These are phyloP conservation scores for Drosophila pseudotakahashii DNA, from an alignment of 2,888 invertebrate genomes.

Conservation along the genomic window DNA sequence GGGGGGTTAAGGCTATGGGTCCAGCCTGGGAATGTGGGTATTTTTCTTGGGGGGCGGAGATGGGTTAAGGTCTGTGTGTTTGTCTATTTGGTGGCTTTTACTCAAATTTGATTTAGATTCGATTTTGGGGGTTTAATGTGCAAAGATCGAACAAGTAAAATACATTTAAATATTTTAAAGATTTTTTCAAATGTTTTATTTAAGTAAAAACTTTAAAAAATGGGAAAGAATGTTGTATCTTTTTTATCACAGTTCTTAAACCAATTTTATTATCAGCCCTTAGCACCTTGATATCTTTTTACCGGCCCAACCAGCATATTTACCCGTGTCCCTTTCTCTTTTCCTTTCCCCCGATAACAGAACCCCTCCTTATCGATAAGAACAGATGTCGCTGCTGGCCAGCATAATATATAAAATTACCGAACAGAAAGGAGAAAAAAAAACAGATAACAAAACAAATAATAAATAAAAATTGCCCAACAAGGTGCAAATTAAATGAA, in stretches of 20 bases:
- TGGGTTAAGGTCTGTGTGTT: constrained; percentile 8
- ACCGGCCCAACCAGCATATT: constrained; percentile 13
- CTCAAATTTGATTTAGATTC: constrained; percentile 37
- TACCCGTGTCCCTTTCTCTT: background rate
- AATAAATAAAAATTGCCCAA: constrained; percentile 63
- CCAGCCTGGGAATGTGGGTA: constrained; percentile 24
- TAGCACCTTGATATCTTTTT: background rate
- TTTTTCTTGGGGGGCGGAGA: background rate
- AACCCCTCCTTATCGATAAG: constrained; percentile 6
- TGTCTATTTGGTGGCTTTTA: constrained; percentile 41
- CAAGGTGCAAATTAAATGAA: constrained; percentile 80
- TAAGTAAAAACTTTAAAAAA: too few relatives aligned
- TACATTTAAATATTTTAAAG: background rate
- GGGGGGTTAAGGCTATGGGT: constrained; percentile 29
- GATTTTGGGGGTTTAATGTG: constrained; percentile 1
- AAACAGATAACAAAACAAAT: constrained; percentile 31
- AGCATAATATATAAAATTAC: constrained; percentile 48
- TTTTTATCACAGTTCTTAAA: background rate
- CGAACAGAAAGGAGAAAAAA: constrained; percentile 16
- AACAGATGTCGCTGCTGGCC: constrained; percentile 29
- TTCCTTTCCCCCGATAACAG: too few relatives aligned
- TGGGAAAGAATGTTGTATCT: background rate
- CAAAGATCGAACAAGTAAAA: background rate
- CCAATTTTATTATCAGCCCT: background rate
- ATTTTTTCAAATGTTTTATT: background rate